Conservation (phyloP, 2,113 vertebrate species). For the Cebidichthys violaceus region DNA sequence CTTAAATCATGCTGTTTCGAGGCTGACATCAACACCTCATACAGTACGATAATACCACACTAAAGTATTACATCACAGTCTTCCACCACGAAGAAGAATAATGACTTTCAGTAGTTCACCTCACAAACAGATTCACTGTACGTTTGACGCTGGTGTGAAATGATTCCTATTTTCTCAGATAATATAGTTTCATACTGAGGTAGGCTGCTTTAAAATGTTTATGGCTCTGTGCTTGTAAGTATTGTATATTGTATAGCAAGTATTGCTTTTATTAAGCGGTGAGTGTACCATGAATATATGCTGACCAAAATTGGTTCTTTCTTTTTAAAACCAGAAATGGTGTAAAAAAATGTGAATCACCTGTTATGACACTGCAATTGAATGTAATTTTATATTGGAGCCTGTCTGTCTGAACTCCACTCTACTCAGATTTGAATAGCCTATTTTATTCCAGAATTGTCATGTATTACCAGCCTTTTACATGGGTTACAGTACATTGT, state of each 20-base stretch:
- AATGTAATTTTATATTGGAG: background rate
- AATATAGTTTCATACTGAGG: background rate
- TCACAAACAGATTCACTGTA: background rate
- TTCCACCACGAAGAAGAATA: background rate
- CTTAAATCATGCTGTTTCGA: background rate
- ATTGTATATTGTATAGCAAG: no score
- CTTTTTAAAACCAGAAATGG: constrained; percentile 1
- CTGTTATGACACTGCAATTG: background rate
- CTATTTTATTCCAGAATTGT: background rate
- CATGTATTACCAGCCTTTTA: background rate
- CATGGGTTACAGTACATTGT: background rate
- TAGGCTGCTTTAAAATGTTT: background rate
- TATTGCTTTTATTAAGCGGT: background rate
- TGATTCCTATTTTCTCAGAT: background rate
- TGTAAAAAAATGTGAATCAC: constrained; percentile 17
- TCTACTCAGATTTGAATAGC: background rate
- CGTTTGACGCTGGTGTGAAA: background rate
- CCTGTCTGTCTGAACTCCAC: background rate
- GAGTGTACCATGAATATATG: background rate
- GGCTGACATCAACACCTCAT: background rate
- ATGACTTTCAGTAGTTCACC: background rate
- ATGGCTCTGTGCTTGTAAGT: no score
- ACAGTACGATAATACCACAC: background rate
- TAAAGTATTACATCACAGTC: background rate
- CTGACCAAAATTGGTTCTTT: background rate